Evolutionary conservation across 2,113 vertebrate genomes (phyloP).

Genomic region (Todiramphus saurophagus): DNA sequence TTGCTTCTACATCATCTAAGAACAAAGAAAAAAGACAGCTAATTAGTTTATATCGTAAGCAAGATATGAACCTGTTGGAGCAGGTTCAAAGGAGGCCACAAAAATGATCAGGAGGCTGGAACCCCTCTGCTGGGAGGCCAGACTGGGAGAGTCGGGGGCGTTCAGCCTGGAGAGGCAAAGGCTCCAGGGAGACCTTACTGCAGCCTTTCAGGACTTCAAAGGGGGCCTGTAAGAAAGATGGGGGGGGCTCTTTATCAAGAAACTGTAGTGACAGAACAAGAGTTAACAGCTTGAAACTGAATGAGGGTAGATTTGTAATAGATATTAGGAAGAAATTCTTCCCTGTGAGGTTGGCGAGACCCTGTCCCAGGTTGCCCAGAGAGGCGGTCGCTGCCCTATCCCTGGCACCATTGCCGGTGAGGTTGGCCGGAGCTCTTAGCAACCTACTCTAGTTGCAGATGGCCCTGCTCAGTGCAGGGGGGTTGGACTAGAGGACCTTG

Average conservation of each 20-base stretch:
- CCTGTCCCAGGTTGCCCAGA: not conserved
- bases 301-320: not conserved
- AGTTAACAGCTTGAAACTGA: not conserved
- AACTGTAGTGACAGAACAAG: not conserved
- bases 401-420: not conserved
- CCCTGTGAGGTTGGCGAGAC: not conserved
- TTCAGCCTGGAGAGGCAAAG: not conserved
- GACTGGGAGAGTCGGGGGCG: not conserved
- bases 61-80: not conserved
- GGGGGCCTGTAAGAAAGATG: not conserved
- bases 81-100: not conserved
- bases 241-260: not conserved
- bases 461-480: not conserved
- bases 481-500: not conserved
- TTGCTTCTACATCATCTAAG: slow-evolving; percentile 78
- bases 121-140: not conserved
- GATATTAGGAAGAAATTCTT: not conserved
- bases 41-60: not conserved
- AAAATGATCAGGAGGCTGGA: not conserved
- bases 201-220: not conserved
- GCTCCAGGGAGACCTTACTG: not conserved
- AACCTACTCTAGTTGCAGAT: not conserved
- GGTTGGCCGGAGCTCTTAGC: not conserved
- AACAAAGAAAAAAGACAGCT: not conserved
- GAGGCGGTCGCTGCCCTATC: not conserved